phyloP scores from a whole-genome alignment of 37 sponge, comb jelly and placozoan species.

The Hexactinellida sp. region DNA sequence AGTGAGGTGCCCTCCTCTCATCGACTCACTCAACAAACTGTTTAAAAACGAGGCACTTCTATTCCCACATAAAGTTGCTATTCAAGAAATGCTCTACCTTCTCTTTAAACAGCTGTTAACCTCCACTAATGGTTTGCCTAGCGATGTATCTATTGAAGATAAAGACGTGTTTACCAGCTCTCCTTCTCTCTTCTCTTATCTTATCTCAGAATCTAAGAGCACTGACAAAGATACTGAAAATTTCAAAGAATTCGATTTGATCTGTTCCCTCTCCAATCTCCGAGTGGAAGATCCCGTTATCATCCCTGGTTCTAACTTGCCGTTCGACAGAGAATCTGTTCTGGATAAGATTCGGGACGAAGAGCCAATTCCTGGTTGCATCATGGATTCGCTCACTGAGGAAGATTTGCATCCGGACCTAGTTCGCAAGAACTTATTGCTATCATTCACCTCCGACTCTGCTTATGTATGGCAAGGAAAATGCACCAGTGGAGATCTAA shows the following conservation, averaged over 20 bases:
- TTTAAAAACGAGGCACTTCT: background rate
- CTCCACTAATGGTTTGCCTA: background rate
- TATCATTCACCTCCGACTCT: background rate
- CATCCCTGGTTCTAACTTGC: background rate
- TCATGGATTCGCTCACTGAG: background rate
- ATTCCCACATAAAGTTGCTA: slow-evolving; percentile 21
- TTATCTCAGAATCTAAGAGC: background rate
- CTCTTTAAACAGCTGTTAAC: slow-evolving; percentile 16
- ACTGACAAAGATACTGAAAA: slow-evolving; percentile 1
- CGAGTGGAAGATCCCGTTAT: slow-evolving; percentile 11
- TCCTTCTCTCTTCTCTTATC: background rate
- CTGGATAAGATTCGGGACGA: slow-evolving; percentile 9
- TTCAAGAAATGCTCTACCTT: slow-evolving; percentile 20
- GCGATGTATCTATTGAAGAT: background rate
- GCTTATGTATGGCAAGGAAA: background rate
- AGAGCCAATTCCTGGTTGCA: slow-evolving; percentile 18
- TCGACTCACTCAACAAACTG: slow-evolving; percentile 18
- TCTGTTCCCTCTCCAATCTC: slow-evolving; percentile 20
- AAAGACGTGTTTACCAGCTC: slow-evolving; percentile 18
- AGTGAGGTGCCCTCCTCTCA: slow-evolving; percentile 16
- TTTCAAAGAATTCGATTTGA: background rate
- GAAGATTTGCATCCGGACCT: background rate
- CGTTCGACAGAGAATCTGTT: slow-evolving; percentile 15
- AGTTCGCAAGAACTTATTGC: background rate
- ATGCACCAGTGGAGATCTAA: background rate